Base-by-base conservation (phyloP, 2,888 invertebrate genomes). In the Xanthia icteritia region DNA sequence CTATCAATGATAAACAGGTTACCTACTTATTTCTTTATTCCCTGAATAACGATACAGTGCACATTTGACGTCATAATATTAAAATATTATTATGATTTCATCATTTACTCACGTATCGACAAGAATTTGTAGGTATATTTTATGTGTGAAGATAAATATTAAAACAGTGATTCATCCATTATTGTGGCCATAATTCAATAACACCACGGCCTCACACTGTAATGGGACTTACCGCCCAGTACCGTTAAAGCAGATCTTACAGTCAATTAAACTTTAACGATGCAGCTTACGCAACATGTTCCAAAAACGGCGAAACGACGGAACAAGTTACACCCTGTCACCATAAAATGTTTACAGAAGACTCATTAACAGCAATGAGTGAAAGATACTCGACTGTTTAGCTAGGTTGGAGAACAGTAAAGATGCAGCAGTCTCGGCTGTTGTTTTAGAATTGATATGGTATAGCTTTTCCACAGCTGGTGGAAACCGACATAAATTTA, bases 261-360 rank as follows among this genome's bases (percentile, higher is more conserved):
- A 73, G 79, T 74, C 89, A 85, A 88, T 89, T 89, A 88, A 84
- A 84, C 79, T 83, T 87, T 87, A 87, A 87, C 86, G 86, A 86
- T 78, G 77, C 82, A 73, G 68, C 81, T 88, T 88, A 89, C 88
- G 81, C 86, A 88, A 88, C 83, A 45, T 75, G 78, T 78, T 79
- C 82, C 88, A 64, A 88, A 88, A 89, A 88, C 72, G 86, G 86
- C 82, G 71, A 86, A 69, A 74, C 74, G 76, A 65, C 69, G 79
- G 82, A 89, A 89, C 88, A 81, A 82, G 88, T 88, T 77, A 61
- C 78, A 76, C 83, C 82, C 73, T 72, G 84, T 65, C 73, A 81
- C 60, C 63, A 80, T 74, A 66, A 13, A 64, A 56, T 39, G 17
- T 67, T 67, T 60, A 48, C 76, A 83, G 82, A 76, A 83, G 48